phyloP scores from a whole-genome alignment of 2,888 invertebrate species.

The Spicauda simplicius region DNA sequence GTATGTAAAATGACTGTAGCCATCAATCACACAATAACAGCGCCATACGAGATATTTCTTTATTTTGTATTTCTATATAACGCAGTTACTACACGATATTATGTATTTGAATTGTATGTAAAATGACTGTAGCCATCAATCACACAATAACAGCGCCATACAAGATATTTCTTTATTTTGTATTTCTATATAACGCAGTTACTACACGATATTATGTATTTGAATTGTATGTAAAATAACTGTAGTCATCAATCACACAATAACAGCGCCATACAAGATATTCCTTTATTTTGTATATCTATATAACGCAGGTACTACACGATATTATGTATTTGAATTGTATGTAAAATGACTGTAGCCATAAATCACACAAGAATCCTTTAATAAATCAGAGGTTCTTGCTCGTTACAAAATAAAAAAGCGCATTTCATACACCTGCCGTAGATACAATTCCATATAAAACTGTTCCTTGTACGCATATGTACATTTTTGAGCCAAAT shows the following conservation, averaged over 20 bases:
- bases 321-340: conserved; percentile 11
- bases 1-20: conserved; percentile 10
- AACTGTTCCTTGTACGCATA: conserved; percentile 55
- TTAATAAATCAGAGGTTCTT: conserved; percentile 40
- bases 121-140: conserved; percentile 22
- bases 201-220: conserved; percentile 2
- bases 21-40: conserved; percentile 22
- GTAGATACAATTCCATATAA: conserved; percentile 65
- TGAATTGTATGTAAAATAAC: conserved; percentile 12
- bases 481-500: conserved; percentile 69
- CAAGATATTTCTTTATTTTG: too few species aligned
- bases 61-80: background rate
- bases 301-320: background rate
- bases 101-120: conserved; percentile 14
- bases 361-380: conserved; percentile 24
- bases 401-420: conserved; percentile 39
- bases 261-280: conserved; percentile 12
- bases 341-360: conserved; percentile 11
- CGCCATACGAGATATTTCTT: background rate
- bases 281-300: background rate
- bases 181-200: background rate
- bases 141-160: conserved; percentile 13
- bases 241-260: conserved; percentile 17
- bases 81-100: background rate
- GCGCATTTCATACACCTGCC: conserved; percentile 53